Conservation (phyloP, 1,140 invertebrate genomes). For the Cecropterus lyciades region DNA sequence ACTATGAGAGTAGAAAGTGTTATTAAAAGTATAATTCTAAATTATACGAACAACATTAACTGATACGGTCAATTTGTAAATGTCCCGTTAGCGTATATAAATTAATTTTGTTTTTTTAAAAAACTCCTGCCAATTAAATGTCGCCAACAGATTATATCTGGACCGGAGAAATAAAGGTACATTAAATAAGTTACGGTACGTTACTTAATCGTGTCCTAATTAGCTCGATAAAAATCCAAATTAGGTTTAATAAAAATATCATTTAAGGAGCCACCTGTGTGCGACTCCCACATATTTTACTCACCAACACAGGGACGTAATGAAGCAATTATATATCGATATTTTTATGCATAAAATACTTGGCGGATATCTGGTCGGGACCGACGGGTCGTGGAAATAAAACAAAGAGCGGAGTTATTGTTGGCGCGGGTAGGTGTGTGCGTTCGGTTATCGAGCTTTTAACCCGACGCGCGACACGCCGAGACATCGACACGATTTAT, state of each 20-base stretch:
- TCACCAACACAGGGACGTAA: constrained; percentile 83
- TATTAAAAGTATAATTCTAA: too few species aligned
- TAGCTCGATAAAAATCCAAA: constrained; percentile 34
- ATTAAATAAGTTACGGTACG: not conserved
- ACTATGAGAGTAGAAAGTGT: too few species aligned
- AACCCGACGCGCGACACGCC: constrained; percentile 80
- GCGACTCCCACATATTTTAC: constrained; percentile 82
- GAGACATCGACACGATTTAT: constrained; percentile 81
- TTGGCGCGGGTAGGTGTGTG: constrained; percentile 77
- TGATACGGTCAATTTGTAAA: too few species aligned
- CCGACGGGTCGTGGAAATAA: constrained; percentile 72
- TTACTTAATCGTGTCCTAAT: constrained; percentile 28
- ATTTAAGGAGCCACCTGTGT: constrained; percentile 66
- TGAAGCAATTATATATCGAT: constrained; percentile 85
- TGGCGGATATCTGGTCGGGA: constrained; percentile 74
- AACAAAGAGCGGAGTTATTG: constrained; percentile 79
- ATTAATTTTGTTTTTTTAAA: too few species aligned
- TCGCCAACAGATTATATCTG: too few species aligned
- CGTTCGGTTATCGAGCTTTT: constrained; percentile 82
- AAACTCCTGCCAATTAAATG: too few species aligned
- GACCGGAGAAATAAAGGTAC: not conserved
- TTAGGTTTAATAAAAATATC: constrained; percentile 30
- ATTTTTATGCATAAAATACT: constrained; percentile 84
- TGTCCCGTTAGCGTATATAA: too few species aligned
- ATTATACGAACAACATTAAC: too few species aligned